Conservation (phyloP, 2,888 invertebrate species). For the Iphiclides podalirius region DNA sequence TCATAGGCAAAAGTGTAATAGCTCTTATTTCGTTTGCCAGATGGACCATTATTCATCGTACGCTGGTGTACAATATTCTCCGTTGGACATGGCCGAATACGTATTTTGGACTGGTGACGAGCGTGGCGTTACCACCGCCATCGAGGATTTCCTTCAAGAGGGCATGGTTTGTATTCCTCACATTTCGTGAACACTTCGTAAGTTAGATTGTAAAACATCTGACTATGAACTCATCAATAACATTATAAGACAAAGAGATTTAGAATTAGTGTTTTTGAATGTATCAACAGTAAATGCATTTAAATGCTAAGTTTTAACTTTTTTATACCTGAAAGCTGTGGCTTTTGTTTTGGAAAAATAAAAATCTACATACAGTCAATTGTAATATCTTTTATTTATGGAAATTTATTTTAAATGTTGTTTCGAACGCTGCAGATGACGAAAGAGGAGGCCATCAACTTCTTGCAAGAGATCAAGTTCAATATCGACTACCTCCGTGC, state of each 20-base stretch:
- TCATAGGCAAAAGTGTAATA: too few species aligned
- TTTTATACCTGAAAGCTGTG: too few species aligned
- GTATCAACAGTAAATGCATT: too few species aligned
- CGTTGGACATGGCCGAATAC: constrained; percentile 90
- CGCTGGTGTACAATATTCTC: constrained; percentile 84
- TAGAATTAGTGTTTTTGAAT: too few species aligned
- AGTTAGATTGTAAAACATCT: too few species aligned
- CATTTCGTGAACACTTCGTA: neutral
- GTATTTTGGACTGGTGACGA: constrained; percentile 92
- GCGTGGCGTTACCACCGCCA: constrained; percentile 86
- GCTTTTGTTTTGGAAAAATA: too few species aligned
- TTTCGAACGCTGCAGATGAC: constrained; percentile 85
- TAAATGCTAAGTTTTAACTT: too few species aligned
- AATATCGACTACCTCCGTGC: constrained; percentile 85
- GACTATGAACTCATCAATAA: too few species aligned
- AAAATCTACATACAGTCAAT: too few species aligned
- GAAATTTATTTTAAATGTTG: too few species aligned
- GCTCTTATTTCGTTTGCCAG: constrained; percentile 48
- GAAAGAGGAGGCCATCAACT: constrained; percentile 86
- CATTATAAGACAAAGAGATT: too few species aligned
- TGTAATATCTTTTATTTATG: too few species aligned
- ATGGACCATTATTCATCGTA: constrained; percentile 77
- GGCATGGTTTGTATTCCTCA: constrained; percentile 80
- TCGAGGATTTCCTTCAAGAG: constrained; percentile 88
- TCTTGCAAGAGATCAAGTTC: constrained; percentile 87